Percentiles rank a stretch among this genome's conserved stretches.
phyloP scores from a whole-genome alignment of 2,113 vertebrate genomes.

The Castor canadensis region DNA sequence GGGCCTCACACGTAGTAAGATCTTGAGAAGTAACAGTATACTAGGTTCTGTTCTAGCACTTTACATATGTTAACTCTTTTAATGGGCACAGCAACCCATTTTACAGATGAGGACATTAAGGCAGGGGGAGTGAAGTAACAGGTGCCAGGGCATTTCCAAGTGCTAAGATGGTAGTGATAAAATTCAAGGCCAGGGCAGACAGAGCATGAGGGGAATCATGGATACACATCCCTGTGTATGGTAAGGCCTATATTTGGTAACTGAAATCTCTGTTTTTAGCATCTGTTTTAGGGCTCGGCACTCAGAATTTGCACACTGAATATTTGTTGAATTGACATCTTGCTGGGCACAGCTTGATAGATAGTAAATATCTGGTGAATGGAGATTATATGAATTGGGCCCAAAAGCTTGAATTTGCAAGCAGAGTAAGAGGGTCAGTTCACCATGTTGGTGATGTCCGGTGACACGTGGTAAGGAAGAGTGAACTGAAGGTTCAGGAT shows the following conservation, averaged over 20 bases:
- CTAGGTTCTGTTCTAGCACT: neutral
- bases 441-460: neutral
- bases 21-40: neutral
- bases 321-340: neutral
- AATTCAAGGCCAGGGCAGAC: neutral
- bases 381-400: neutral
- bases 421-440: neutral
- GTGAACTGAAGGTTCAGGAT: neutral
- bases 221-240: no score
- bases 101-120: neutral
- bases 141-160: neutral
- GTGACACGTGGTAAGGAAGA: neutral
- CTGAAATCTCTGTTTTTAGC: slow-evolving; percentile 25
- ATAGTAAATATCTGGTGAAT: neutral
- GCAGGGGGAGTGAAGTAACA: neutral
- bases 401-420: neutral
- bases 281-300: neutral
- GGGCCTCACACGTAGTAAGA: neutral
- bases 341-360: neutral
- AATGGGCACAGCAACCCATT: neutral
- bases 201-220: neutral
- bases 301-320: slow-evolving; percentile 22
- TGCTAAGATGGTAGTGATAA: neutral
- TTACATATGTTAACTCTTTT: neutral
- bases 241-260: neutral